Conservation (phyloP, 2,888 invertebrate genomes). For the Volucella bombylans region DNA sequence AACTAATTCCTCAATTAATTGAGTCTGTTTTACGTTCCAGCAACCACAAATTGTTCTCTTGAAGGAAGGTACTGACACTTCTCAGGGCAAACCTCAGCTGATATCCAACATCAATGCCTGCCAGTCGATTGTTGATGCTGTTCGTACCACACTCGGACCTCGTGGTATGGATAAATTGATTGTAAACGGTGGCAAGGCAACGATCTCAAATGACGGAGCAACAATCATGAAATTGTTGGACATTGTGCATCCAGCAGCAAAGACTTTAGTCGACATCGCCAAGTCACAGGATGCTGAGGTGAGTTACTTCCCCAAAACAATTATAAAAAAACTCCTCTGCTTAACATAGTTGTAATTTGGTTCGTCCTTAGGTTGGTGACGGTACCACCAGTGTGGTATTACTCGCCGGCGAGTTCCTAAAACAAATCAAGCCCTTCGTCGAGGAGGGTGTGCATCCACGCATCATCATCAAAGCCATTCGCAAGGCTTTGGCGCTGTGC, state of each 20-base stretch:
- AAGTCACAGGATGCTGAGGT: constrained; percentile 99
- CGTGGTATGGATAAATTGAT: constrained; percentile 99
- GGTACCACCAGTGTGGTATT: constrained; percentile 99
- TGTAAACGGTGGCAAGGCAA: constrained; percentile 95
- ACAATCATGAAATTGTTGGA: constrained; percentile 99
- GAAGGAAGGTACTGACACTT: constrained; percentile 98
- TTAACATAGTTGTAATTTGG: neutral
- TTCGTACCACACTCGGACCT: constrained; percentile 97
- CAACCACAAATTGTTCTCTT: constrained; percentile 98
- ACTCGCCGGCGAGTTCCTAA: constrained; percentile 96
- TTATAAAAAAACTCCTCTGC: too few relatives aligned
- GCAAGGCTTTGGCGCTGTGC: constrained; percentile 91
- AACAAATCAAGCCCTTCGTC: constrained; percentile 95
- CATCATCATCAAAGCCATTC: constrained; percentile 93
- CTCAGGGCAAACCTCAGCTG: constrained; percentile 97
- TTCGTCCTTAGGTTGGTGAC: constrained; percentile 91
- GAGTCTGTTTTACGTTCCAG: constrained; percentile 83
- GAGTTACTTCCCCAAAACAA: constrained; percentile 68
- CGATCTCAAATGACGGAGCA: constrained; percentile 99
- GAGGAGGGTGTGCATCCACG: constrained; percentile 98
- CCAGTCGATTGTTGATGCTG: constrained; percentile 96
- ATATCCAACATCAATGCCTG: constrained; percentile 99
- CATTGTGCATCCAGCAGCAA: constrained; percentile 98
- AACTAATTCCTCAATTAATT: neutral
- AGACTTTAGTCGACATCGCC: constrained; percentile 98